Base-by-base conservation (phyloP, 2,888 invertebrate genomes). In the Diaphora mendica region DNA sequence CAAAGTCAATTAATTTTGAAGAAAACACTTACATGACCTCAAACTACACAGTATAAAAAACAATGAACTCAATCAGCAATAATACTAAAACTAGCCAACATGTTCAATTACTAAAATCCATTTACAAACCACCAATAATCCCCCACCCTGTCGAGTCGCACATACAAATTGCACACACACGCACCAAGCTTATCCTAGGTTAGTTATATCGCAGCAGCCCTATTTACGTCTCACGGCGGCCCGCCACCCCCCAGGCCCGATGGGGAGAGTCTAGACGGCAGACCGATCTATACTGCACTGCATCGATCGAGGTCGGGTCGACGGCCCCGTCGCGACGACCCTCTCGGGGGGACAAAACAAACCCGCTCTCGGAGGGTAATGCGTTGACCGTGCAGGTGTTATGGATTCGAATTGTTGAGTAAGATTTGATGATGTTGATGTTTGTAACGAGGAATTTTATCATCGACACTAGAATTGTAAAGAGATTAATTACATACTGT, bases 281-380 rank as follows among this genome's bases (percentile, higher is more conserved):
- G 92, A 93, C 94, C 93, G 94, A 94, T 95, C 95, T 87, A 95
- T 94, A 94, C 93, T 92, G 94, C 94, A 92, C 88, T 84, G 91
- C 93, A 94, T 93, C 93, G 94, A 94, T 94, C 94, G 90, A 72
- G 85, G 83, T 79, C 85, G 84, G 91, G 91, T 91, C 89, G 65
- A 69, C 74, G 74, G 88, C 81, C 84, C 79, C 89, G 89, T 62
- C 88, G 88, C 88, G 88, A 84, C 91, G 79, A 64, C 81, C 85
- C 85, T 78, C 70, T 35, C 55, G 73, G 81, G 87, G 89, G 89
- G 88, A 84, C 92, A 89, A 91, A 92, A 92, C 92, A 92, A 91
- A 91, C 92, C 91, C 88, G 84, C 82, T 77, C 74, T 78, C 74
- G 76, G 81, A 77, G 78, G 80, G 82, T 84, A 80, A 86, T 84